Evolutionary conservation across 2,113 vertebrate genomes (phyloP).

Genomic region (Dasyprocta punctata): DNA sequence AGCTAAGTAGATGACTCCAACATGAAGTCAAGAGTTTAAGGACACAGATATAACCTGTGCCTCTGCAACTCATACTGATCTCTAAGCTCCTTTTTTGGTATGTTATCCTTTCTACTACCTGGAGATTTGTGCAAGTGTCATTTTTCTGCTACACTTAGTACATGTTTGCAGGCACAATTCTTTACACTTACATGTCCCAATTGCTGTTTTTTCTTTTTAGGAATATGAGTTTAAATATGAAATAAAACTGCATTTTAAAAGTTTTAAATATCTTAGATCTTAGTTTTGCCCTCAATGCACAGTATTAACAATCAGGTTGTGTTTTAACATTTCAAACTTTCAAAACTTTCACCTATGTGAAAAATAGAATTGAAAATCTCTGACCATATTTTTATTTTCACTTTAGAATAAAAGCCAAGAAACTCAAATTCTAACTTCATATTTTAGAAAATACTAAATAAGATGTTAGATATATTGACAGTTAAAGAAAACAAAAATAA

Average conservation of each 20-base stretch:
- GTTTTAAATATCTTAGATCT: neutral
- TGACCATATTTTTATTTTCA: neutral
- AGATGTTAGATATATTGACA: neutral
- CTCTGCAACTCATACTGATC: neutral
- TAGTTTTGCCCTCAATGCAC: neutral
- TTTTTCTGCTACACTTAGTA: neutral
- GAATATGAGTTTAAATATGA: neutral
- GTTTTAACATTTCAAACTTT: neutral
- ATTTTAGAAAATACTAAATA: slow-evolving; percentile 16
- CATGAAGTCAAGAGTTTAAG: neutral
- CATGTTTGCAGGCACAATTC: neutral
- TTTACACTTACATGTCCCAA: neutral
- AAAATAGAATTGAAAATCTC: neutral
- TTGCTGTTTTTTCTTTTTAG: neutral
- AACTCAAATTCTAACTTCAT: neutral
- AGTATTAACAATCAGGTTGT: neutral
- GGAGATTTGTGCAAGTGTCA: neutral
- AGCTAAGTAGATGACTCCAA: neutral
- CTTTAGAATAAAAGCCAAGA: neutral
- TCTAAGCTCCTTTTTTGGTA: neutral
- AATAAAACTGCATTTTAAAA: neutral
- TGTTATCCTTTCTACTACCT: neutral
- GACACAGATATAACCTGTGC: neutral
- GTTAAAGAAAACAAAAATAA: neutral
- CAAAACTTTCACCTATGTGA: neutral